Evolutionary conservation across 2,797 vertebrate species (phyloP).

Genomic region (Platyrinchus mystaceus): DNA sequence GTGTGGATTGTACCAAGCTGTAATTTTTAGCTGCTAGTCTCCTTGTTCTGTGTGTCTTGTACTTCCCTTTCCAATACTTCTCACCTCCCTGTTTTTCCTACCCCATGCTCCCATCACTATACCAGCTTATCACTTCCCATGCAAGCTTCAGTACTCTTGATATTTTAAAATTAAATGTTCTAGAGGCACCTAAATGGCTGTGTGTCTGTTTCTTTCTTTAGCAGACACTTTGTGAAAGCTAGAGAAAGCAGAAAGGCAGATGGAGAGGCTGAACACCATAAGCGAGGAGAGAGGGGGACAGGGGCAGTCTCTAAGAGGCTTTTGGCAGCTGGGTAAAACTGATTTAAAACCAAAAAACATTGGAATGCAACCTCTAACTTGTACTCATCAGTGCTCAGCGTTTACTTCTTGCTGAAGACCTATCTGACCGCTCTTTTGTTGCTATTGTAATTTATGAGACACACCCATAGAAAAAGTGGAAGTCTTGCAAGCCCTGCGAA

Average conservation of each 20-base stretch:
- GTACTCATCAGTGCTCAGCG: neutral
- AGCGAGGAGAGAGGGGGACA: neutral
- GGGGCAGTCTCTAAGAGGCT: neutral
- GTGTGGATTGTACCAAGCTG: constrained; percentile 15
- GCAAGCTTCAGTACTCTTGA: neutral
- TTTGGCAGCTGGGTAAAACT: neutral
- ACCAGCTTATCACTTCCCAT: neutral
- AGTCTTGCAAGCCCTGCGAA: neutral
- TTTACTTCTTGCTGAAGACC: neutral
- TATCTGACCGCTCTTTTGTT: neutral
- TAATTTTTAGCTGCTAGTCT: constrained; percentile 35
- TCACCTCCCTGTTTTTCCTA: neutral
- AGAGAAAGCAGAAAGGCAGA: neutral
- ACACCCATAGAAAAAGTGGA: neutral
- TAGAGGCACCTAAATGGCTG: constrained; percentile 31
- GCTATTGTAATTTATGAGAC: neutral
- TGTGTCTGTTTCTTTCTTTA: constrained; percentile 56
- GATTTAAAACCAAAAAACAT: neutral
- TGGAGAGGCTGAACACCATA: neutral
- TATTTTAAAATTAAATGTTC: constrained; percentile 58
- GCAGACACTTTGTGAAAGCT: constrained; percentile 15
- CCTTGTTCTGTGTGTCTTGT: neutral
- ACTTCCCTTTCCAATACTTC: neutral
- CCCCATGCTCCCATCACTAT: neutral
- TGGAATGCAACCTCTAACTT: neutral